Evolutionary conservation across 1,140 invertebrate genomes (phyloP), one percentile per base, ranked within the genome.

Genomic region (Magallana ariakensis): DNA sequence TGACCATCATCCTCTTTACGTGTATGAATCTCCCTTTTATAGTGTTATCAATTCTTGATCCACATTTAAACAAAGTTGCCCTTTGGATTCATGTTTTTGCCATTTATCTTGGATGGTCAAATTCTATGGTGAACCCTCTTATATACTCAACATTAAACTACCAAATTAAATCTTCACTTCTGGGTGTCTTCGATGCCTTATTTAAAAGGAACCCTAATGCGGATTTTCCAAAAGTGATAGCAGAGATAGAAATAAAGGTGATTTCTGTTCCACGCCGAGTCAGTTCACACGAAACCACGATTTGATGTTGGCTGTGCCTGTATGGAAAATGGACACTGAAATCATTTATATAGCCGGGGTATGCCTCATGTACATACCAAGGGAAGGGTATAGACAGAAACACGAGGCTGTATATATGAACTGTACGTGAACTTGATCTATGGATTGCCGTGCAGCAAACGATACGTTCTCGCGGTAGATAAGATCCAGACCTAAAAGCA

Each of bases 1-100:
- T 81, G 16, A 89, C 90, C 22, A 19, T 91, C 46, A 81, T 88
- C 2, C 87, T 84, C 4, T 91, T 85, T 62, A 55, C 60, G 16
- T 19, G 87, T 5, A 75, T 90, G 13, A 89, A 90, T 83, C 46
- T 90, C 10, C 90, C 90, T 15, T 90, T 87, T 58, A 58, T 91
- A 0, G 81, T 87, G 1, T 70, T 88, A 26, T 60, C 80, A 22
- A 84, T 84, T 0, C 60, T 86, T 15, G 90, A 91, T 57, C 87
- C 88, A 7, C 46, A 85, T 11, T 57, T 87, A 11, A 26, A 80
- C 13, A 85, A 82, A 9, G 87, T 57, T 8, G 46, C 62, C 9
- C 33, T 86, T 1, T n/a, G 19, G 7, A n/a, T 87, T 2, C 86
- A 89, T 54, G 75, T 83, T 10, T 53, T 83, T 1, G 33, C 88